Conservation (phyloP, 2,113 vertebrate genomes). For the Heterochromis multidens region DNA sequence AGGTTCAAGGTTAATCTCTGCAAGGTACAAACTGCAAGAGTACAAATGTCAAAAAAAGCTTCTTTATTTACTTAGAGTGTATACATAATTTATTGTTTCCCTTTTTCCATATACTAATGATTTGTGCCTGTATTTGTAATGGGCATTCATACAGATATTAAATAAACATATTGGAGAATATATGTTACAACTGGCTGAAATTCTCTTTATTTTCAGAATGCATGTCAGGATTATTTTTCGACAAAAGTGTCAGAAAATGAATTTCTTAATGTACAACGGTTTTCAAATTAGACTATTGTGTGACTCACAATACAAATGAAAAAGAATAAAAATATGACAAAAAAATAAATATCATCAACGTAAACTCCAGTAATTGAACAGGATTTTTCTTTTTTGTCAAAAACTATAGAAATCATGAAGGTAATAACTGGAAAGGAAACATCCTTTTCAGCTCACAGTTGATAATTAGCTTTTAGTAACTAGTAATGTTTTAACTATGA, state of each 20-base stretch:
- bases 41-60: neutral
- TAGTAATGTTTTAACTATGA: neutral
- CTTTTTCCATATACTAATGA: no score
- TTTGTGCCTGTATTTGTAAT: neutral
- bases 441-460: neutral
- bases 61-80: neutral
- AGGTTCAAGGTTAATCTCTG: neutral
- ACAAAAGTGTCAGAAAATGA: neutral
- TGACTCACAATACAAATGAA: neutral
- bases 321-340: neutral
- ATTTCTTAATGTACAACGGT: neutral
- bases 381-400: neutral
- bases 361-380: neutral
- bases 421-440: neutral
- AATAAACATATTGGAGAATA: neutral
- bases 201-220: neutral
- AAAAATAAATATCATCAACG: neutral
- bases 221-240: neutral
- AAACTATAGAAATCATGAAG: neutral
- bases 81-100: no score
- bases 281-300: neutral
- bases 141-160: neutral
- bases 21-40: neutral
- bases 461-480: neutral
- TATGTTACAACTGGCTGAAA: neutral